These are phyloP conservation scores for Daktulosphaira vitifoliae DNA, from an alignment of 1,140 invertebrate genomes.

Conservation along the genomic window DNA sequence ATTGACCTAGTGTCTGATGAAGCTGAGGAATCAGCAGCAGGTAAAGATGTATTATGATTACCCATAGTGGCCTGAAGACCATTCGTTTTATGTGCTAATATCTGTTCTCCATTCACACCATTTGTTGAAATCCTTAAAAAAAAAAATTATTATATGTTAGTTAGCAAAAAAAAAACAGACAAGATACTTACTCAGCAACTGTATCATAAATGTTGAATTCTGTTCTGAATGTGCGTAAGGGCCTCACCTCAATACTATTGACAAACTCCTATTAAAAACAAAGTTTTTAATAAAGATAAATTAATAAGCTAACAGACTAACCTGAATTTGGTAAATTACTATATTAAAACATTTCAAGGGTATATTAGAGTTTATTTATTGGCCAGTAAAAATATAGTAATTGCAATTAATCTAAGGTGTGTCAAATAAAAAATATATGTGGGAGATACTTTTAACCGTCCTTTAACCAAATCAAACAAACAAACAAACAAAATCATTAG, in stretches of 20 bases:
- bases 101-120: not conserved
- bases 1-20: slow-evolving; percentile 50
- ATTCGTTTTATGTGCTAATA: not conserved
- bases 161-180: not conserved
- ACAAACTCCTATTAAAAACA: slow-evolving; percentile 51
- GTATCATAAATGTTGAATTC: slow-evolving; percentile 58
- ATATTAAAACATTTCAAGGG: slow-evolving; percentile 26
- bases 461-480: too few species aligned
- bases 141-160: not conserved
- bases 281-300: slow-evolving; percentile 23
- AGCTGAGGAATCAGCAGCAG: not conserved
- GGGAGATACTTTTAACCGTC: too few species aligned
- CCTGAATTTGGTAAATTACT: not conserved
- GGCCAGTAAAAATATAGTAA: too few species aligned
- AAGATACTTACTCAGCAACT: slow-evolving; percentile 17
- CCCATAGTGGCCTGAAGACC: not conserved
- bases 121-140: not conserved
- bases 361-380: too few species aligned
- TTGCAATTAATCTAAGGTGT: too few species aligned
- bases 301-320: not conserved
- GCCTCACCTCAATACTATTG: slow-evolving; percentile 60
- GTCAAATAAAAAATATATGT: too few species aligned
- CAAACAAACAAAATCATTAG: too few species aligned
- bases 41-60: not conserved
- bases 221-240: slow-evolving; percentile 63